These are phyloP conservation scores for Tenthredo livida DNA, from an alignment of 2,888 invertebrate species.

Conservation along the genomic window DNA sequence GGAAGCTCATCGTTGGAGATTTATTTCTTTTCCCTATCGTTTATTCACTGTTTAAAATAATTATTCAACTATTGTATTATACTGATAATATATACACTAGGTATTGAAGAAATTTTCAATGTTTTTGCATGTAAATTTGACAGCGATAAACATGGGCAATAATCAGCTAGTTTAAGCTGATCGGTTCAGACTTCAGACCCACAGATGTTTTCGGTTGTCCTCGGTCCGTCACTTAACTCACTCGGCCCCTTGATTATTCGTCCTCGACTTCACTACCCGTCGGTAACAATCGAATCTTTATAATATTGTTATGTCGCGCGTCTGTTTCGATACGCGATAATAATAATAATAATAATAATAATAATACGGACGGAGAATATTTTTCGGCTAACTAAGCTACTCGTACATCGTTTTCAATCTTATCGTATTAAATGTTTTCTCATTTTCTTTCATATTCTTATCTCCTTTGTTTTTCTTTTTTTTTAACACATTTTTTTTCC, in stretches of 20 bases:
- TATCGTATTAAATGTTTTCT: not conserved
- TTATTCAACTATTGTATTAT: not conserved
- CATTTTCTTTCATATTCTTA: not conserved
- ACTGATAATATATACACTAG: not conserved
- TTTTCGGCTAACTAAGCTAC: not conserved
- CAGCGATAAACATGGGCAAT: conserved; percentile 49
- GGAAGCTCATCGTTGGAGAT: conserved; percentile 74
- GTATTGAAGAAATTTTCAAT: not conserved
- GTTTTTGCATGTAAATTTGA: conserved; percentile 45
- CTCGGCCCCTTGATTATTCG: conserved; percentile 37
- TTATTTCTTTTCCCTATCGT: not conserved
- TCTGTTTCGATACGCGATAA: not conserved
- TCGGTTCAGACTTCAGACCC: not conserved
- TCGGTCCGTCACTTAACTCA: conserved; percentile 11
- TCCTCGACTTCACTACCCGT: conserved; percentile 30
- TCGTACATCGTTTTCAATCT: not conserved
- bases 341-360: too few species aligned
- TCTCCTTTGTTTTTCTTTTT: not conserved
- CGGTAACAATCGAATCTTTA: not conserved
- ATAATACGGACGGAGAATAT: not conserved
- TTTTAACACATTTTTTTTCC: not conserved
- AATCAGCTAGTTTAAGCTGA: conserved; percentile 16
- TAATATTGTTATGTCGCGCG: not conserved
- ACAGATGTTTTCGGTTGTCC: conserved; percentile 46
- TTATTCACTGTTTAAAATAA: not conserved